Conservation (phyloP, 2,888 invertebrate genomes). For the Cetonia aurata region DNA sequence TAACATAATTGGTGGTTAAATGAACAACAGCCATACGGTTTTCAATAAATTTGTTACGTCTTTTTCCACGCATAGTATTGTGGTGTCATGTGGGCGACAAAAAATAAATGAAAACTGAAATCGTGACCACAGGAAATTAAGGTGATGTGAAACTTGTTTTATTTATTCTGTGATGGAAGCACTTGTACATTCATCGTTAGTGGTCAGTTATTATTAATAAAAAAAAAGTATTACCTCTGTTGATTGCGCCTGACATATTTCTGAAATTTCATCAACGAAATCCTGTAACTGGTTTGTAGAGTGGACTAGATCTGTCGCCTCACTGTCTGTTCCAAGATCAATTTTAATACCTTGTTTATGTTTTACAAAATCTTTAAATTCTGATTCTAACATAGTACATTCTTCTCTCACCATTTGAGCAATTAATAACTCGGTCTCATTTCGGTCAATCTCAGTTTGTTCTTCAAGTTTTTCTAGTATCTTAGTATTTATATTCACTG, state of each 20-base stretch:
- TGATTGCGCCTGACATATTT: constrained; percentile 72
- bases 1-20: no score
- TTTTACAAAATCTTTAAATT: constrained; percentile 73
- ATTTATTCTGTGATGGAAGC: no score
- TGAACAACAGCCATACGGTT: no score
- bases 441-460: constrained; percentile 10
- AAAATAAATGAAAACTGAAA: no score
- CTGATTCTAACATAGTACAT: constrained; percentile 75
- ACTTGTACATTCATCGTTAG: no score
- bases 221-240: constrained; percentile 68
- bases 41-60: no score
- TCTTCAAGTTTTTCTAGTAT: constrained; percentile 4
- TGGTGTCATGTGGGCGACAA: no score
- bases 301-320: constrained; percentile 69
- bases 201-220: not conserved
- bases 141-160: no score
- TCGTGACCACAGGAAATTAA: no score
- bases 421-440: constrained; percentile 63
- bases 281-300: constrained; percentile 70
- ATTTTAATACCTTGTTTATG: constrained; percentile 69
- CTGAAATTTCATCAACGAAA: constrained; percentile 74
- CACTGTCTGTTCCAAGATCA: constrained; percentile 72
- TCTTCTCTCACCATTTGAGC: constrained; percentile 75
- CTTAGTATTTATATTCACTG: not conserved
- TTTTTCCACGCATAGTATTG: no score